These are phyloP conservation scores for Diadema setosum DNA, from an alignment of 35 echinoderm and acorn worm species.

Conservation along the genomic window DNA sequence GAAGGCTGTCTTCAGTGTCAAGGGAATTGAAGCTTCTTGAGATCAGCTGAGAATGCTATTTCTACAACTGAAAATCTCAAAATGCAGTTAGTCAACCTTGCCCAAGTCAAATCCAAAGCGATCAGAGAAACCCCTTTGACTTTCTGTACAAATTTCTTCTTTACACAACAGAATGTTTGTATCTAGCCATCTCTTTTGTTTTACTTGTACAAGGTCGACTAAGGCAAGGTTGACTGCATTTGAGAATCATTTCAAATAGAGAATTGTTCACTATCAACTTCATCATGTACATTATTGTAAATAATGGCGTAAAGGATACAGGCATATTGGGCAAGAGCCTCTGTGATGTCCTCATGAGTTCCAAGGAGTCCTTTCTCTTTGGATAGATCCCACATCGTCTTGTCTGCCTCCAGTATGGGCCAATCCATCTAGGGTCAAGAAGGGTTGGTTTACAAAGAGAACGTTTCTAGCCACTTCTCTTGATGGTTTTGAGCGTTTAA, in stretches of 20 bases:
- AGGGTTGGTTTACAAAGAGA: neutral
- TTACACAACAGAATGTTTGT: neutral
- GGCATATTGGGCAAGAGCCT: constrained; percentile 72
- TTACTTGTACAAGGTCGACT: neutral
- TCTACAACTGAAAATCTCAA: too few species aligned
- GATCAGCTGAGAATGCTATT: too few species aligned
- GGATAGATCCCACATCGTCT: constrained; percentile 41
- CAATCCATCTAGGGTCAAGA: constrained; percentile 60
- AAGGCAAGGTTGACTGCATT: neutral
- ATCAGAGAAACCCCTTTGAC: neutral
- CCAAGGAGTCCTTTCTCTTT: constrained; percentile 70
- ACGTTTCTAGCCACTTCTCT: neutral
- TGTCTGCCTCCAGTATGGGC: constrained; percentile 41
- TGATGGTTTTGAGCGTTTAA: neutral
- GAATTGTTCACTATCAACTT: neutral
- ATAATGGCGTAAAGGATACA: constrained; percentile 72
- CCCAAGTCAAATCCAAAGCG: too few species aligned
- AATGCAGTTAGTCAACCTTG: too few species aligned
- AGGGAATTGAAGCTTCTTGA: neutral
- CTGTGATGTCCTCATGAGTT: constrained; percentile 64
- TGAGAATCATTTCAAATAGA: neutral
- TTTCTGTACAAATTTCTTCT: neutral
- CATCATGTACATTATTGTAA: neutral
- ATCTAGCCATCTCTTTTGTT: neutral
- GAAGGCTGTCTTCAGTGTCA: constrained; percentile 37